Base-by-base conservation (phyloP, 2,797 vertebrate genomes). In the Diceros bicornis region DNA sequence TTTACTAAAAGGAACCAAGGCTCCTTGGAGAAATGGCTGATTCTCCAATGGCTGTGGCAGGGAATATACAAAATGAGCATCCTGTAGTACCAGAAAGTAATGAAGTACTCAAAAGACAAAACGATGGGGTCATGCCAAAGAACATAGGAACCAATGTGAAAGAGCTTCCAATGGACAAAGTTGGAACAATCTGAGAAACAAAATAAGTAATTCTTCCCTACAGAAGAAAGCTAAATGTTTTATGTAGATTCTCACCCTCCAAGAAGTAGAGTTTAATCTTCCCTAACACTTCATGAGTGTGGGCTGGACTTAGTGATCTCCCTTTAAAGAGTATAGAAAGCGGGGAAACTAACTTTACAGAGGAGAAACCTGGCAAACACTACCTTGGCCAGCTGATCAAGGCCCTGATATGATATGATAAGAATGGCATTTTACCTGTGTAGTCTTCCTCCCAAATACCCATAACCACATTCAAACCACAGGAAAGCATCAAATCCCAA, bases 21-120 rank as follows among this genome's bases (percentile, higher is more conserved):
- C 12, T 74, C 14, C 41, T 89, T 94, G 79, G 66, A 94, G 34
- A 94, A 94, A 92, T 89, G 47, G n/a, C 50, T 82, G 68, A 81
- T 72, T 93, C 64, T 79, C 41, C 52, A 47, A 78, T 8, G 62
- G 52, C n/a, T 89, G 27, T 74, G 25, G 29, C 29, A 86, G 27
- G 66, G 34, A 79, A 89, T 62, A 92, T 47, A 89, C 16, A 88
- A 44, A 91, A 82, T 29, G 8, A 61, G 25, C 14, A 85, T 85
- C 41, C 44, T 34, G 0, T 55, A 62, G 52, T 32, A 1, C n/a
- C 61, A 85, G 21, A 85, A 93, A 95, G 29, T 55, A 57, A 83
- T 6, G 5, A 89, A 71, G 52, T 85, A 8, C 75, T 83, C 41
- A 92, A 50, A 79, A 81, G 23, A 29, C 8, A 89, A 64, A 91